Percentiles rank a stretch among this genome's conserved stretches.
Evolutionary conservation across 1,140 invertebrate species (phyloP).

Genomic region (Euwallacea fornicatus): DNA sequence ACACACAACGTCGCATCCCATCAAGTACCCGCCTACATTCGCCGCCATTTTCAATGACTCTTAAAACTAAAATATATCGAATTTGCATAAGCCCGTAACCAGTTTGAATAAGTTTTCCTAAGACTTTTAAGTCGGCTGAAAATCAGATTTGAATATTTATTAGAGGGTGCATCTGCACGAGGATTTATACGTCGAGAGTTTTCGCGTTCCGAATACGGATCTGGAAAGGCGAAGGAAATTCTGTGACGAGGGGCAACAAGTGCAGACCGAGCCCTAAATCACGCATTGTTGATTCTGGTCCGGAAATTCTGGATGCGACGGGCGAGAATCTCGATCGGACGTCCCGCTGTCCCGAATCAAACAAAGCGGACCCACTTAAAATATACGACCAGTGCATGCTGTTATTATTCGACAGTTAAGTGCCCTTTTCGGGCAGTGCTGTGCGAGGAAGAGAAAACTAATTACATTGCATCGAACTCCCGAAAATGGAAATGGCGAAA

Average conservation of each 20-base stretch:
- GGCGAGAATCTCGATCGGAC: constrained; percentile 17
- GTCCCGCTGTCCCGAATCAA: constrained; percentile 25
- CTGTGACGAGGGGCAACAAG: constrained; percentile 11
- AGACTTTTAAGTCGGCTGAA: too few species aligned
- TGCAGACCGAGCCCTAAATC: constrained; percentile 16
- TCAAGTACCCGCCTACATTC: too few species aligned
- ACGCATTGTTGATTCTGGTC: constrained; percentile 23
- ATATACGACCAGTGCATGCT: constrained; percentile 22
- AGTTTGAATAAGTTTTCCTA: too few species aligned
- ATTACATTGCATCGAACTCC: not conserved
- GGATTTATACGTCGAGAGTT: not conserved
- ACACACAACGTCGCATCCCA: too few species aligned
- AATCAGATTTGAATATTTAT: too few species aligned
- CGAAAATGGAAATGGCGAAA: constrained; percentile 14
- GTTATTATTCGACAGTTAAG: constrained; percentile 16
- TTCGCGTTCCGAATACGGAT: not conserved
- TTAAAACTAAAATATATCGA: too few species aligned
- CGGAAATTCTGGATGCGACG: constrained; percentile 21
- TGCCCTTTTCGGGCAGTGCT: constrained; percentile 1
- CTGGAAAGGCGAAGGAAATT: too few species aligned
- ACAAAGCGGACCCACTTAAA: constrained; percentile 25
- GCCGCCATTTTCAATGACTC: too few species aligned
- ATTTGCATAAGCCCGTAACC: too few species aligned
- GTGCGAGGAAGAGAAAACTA: not conserved
- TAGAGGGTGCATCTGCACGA: too few species aligned